Conservation (phyloP, 2,888 invertebrate genomes). For the Aplocera efformata region DNA sequence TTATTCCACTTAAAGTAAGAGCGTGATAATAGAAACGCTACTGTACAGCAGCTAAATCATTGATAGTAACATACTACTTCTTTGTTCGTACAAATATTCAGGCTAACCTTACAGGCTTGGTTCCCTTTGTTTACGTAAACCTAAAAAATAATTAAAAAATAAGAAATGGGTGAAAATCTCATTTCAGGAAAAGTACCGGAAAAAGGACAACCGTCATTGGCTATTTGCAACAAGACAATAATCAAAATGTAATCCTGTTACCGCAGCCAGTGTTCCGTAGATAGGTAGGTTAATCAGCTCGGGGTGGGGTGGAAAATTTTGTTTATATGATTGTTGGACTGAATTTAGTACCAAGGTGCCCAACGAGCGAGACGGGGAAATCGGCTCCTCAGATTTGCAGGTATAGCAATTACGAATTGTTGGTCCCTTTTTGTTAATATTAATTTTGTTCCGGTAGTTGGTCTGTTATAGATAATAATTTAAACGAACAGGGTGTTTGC, state of each 20-base stretch:
- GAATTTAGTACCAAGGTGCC: conserved; percentile 43
- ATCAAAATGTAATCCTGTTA: conserved; percentile 24
- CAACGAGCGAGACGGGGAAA: conserved; percentile 38
- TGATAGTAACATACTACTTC: no score
- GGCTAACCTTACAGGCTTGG: no score
- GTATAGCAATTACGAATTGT: conserved; percentile 7
- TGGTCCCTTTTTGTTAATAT: no score
- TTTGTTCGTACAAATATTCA: no score
- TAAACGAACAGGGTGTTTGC: no score
- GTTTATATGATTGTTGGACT: conserved; percentile 46
- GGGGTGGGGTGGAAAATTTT: conserved; percentile 40
- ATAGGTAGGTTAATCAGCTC: conserved; percentile 43
- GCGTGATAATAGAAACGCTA: no score
- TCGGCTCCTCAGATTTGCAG: conserved; percentile 16
- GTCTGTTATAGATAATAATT: no score
- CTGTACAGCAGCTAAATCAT: no score
- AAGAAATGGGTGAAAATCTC: conserved; percentile 5
- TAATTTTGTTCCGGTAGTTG: no score
- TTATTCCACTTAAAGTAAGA: no score
- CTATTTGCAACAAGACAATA: conserved; percentile 24
- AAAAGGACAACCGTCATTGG: conserved; percentile 16
- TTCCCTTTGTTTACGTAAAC: no score
- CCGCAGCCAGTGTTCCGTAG: conserved; percentile 15
- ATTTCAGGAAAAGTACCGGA: conserved; percentile 7
- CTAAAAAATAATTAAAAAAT: no score